Conservation (phyloP, 1,140 invertebrate genomes). For the Drosophila mayri region DNA sequence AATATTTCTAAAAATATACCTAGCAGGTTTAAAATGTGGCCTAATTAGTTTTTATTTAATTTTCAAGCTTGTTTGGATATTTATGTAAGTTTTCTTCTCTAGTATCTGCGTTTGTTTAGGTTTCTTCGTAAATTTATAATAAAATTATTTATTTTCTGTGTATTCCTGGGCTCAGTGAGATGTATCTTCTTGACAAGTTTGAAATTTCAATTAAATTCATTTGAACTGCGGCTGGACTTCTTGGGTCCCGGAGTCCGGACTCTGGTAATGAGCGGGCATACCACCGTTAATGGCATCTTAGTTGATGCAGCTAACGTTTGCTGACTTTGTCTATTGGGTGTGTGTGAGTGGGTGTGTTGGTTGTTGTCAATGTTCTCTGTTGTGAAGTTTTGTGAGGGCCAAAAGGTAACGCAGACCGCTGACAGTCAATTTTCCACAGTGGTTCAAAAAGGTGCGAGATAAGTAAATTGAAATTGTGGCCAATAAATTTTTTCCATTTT, state of each 20-base stretch:
- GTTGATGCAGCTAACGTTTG: conserved; percentile 37
- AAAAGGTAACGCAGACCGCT: conserved; percentile 21
- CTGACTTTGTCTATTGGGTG: conserved; percentile 2
- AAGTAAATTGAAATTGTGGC: neutral
- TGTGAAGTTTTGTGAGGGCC: conserved; percentile 23
- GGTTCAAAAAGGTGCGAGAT: neutral
- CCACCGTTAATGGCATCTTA: conserved; percentile 52
- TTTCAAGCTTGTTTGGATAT: neutral
- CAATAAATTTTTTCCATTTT: no score
- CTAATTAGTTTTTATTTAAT: no score
- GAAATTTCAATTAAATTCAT: conserved; percentile 84
- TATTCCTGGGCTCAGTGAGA: neutral
- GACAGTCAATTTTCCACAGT: conserved; percentile 18
- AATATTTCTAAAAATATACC: no score
- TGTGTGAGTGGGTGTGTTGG: neutral
- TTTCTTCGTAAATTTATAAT: neutral
- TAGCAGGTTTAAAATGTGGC: no score
- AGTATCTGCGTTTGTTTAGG: neutral
- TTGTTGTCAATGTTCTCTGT: conserved; percentile 18
- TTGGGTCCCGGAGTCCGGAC: conserved; percentile 40
- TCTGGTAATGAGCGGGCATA: conserved; percentile 44
- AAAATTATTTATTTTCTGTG: neutral
- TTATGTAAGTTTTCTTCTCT: neutral
- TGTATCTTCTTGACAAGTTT: conserved; percentile 76
- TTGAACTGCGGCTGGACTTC: conserved; percentile 74